phyloP scores from a whole-genome alignment of 2,797 vertebrate genomes.

The Rhynchonycteris naso region DNA sequence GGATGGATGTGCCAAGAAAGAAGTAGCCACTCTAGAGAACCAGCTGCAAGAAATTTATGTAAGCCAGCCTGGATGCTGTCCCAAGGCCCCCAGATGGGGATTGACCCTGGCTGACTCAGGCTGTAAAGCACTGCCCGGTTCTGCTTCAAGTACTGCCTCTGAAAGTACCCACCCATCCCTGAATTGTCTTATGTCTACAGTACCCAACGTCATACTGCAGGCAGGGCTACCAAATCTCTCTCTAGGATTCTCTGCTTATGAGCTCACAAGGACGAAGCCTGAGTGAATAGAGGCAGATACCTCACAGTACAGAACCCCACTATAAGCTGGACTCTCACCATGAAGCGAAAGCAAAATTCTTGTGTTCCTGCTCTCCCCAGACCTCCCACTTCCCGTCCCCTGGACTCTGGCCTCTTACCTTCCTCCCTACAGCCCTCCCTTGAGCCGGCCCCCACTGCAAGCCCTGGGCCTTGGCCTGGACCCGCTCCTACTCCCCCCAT shows the following conservation, averaged over 20 bases:
- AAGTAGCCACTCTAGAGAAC: background rate
- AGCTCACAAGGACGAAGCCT: background rate
- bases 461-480: background rate
- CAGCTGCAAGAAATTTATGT: background rate
- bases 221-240: background rate
- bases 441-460: background rate
- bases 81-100: background rate
- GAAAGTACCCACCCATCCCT: background rate
- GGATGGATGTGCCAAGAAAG: background rate
- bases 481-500: background rate
- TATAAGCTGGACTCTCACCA: too few species aligned
- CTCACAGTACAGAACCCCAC: background rate
- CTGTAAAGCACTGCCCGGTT: background rate
- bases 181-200: background rate
- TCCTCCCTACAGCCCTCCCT: background rate
- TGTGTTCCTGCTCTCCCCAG: background rate
- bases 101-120: fast-evolving
- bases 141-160: too few species aligned
- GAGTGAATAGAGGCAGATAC: background rate
- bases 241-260: background rate
- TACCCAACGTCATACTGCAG: background rate
- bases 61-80: background rate
- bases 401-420: too few species aligned
- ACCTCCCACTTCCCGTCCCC: fast-evolving
- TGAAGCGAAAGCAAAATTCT: background rate